Evolutionary conservation across 1,140 invertebrate genomes (phyloP), one percentile per base, ranked within the genome.

Genomic region (Nasonia longicornis): DNA sequence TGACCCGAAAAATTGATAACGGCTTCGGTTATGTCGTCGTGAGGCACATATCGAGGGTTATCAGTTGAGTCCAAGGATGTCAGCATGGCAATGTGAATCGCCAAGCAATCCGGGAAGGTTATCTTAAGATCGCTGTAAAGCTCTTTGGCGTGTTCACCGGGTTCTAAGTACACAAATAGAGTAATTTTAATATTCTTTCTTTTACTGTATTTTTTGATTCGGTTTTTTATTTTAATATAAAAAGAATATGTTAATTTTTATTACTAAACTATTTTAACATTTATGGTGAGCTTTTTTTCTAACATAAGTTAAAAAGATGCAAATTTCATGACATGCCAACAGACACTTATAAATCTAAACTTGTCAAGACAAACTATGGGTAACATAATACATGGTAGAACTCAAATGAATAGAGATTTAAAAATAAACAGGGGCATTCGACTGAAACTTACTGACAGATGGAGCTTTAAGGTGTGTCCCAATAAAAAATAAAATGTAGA

Each of bases 121-220:
- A 92, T 90, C 69, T 93, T 88, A 63, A 98, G 86, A 85, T 97
- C 95, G 80, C 95, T 93, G 88, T 96, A 98, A 31, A 98, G 86
- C 45, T 92, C 92, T 81, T 94, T 93, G 10, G 94, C 91, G 75
- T 93, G 93, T 82, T 93, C 93, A 16, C 93, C 92, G 78, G 89
- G 88, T 83, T 76, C 72, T 79, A 70, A 75, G 42, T 38, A 3
- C 16, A 31, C 22, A 35, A 71, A 38, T 42, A 31, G 0, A 42
- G 6, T n/a, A 71, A 35, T 42, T 3, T 42, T 42, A 67, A 29
- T 26, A 31, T 3, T 66, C 12, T 20, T 58, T 20, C 6, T 58
- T 58, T 58, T n/a, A 16, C 20, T 58, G 1, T 20, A 20, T 58
- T 58, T 58, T 20, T 20, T 20, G 26, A 58, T 7, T 58, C 16